Conservation (phyloP, 2,113 vertebrate species). For the Odocoileus hemionus region DNA sequence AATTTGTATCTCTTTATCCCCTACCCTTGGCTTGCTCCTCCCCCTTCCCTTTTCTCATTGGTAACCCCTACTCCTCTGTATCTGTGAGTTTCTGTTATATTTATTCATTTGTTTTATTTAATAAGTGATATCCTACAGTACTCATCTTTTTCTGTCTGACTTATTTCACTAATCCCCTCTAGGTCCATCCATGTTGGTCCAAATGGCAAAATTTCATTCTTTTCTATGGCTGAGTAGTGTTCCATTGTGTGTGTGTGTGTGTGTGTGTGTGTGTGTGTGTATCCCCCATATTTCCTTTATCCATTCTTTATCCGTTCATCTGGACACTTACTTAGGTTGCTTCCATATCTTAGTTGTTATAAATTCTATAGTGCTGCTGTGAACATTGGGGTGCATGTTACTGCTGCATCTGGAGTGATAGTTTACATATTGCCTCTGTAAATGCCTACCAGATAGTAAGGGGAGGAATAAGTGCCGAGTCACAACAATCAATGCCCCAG, state of each 20-base stretch:
- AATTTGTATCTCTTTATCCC: background rate
- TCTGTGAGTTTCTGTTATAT: background rate
- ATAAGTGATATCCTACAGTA: background rate
- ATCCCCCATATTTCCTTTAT: background rate
- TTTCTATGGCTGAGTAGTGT: background rate
- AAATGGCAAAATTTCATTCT: background rate
- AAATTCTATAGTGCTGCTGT: background rate
- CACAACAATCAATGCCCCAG: too few relatives aligned
- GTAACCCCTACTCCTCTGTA: background rate
- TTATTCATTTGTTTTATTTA: background rate
- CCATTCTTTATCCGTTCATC: background rate
- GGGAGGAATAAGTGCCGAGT: too few relatives aligned
- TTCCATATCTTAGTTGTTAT: background rate
- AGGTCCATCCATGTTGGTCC: background rate
- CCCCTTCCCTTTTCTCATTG: background rate
- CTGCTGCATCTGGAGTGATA: too few relatives aligned
- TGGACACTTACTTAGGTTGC: background rate
- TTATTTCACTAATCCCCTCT: background rate
- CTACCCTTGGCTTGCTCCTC: background rate
- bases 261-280: background rate
- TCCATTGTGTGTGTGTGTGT: background rate
- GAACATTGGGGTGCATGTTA: background rate
- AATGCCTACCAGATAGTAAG: too few relatives aligned
- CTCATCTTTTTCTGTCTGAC: background rate
- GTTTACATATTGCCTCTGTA: too few relatives aligned